phyloP scores from a whole-genome alignment of 2,113 vertebrate genomes.

The Heterochromis multidens region DNA sequence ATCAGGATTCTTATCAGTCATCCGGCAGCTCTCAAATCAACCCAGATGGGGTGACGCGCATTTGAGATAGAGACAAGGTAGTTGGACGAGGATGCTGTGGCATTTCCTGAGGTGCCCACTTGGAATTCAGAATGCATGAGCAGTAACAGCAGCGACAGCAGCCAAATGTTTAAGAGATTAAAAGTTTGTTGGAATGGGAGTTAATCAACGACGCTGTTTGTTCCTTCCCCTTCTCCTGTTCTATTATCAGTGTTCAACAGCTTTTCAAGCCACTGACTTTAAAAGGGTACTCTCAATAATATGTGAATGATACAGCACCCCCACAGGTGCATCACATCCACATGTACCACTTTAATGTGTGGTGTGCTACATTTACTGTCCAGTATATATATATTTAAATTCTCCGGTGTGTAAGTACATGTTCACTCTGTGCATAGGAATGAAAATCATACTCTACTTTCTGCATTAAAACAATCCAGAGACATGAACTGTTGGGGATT shows the following conservation, averaged over 20 bases:
- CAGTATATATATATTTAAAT: background rate
- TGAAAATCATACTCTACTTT: background rate
- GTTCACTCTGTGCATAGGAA: background rate
- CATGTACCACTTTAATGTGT: background rate
- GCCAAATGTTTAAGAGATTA: conserved; percentile 10
- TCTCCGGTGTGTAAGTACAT: background rate
- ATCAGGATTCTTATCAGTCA: conserved; percentile 42
- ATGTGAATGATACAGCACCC: background rate
- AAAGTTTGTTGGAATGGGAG: background rate
- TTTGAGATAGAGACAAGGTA: background rate
- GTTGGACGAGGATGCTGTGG: background rate
- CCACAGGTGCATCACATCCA: background rate
- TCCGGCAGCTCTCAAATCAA: background rate
- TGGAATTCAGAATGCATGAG: conserved; percentile 7
- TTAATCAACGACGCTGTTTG: background rate
- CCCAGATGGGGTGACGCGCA: background rate
- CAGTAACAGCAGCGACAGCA: background rate
- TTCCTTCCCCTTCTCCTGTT: background rate
- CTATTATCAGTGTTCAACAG: background rate
- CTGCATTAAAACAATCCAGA: background rate
- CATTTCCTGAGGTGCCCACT: conserved; percentile 18
- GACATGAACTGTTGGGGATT: background rate
- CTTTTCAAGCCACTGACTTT: background rate
- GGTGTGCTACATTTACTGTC: background rate
- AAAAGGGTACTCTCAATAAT: background rate